Base-by-base conservation (phyloP, 2,888 invertebrate species). In the Agrotis ipsilon region DNA sequence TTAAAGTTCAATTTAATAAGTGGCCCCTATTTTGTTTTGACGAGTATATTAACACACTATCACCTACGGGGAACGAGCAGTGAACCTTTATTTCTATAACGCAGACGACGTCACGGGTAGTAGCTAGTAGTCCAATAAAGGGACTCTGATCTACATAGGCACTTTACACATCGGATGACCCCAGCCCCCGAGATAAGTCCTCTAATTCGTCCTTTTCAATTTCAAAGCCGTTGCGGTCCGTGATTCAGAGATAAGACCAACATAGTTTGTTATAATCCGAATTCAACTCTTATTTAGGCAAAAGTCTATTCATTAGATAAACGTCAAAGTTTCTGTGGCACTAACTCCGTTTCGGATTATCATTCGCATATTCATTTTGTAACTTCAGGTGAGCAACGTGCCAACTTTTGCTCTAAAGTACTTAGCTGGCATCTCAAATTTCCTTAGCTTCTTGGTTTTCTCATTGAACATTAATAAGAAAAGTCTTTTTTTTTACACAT, bases 341-440 rank as follows among this genome's bases (percentile, higher is more conserved):
- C 66, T 19, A 62, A 68, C 68, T 68, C 21, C 54, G 58, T 67
- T 73, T 68, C 46, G 55, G 32, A 78, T 75, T 75, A 73, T 64
- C 57, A 75, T 75, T 75, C 69, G 78, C 70, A 81, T 81, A 78
- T 70, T 81, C 70, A 81, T 81, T 78, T 75, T 68, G 57, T 55
- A 73, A 81, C 72, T 81, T 49, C 16, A 61, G 66, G 64, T 71
- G 71, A 75, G 57, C 67, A 80, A 65, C 60, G 11, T 49, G n/a
- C 49, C 48, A 72, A 72, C 63, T 78, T 71, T 48, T 57, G 27
- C 61, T 72, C 46, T 16, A 63, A 52, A 69, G 57, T 77, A 68
- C 64, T 75, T 70, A 51, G 48, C 59, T 60, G 27, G 54, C 39
- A 59, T 49, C n/a, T 72, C 54, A 54, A 77, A 66, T 74, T 52